phyloP scores from a whole-genome alignment of 2,113 vertebrate species.

The Formicarius rufipectus region DNA sequence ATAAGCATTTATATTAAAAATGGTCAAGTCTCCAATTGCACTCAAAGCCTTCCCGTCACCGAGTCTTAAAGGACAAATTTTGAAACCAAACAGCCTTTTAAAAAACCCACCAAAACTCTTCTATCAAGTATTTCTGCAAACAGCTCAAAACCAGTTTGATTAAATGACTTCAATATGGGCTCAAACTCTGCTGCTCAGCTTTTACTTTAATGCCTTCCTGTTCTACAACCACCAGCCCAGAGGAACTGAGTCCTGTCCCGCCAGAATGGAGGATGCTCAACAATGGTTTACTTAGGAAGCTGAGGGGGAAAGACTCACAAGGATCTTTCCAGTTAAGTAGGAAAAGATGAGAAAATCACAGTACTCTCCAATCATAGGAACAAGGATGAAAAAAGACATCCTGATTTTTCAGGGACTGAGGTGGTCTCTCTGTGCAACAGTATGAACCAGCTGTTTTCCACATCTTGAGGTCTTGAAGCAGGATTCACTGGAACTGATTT shows the following conservation, averaged over 20 bases:
- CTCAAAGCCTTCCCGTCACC: not conserved
- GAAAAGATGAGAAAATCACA: not conserved
- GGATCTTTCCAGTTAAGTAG: not conserved
- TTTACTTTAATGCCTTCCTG: not conserved
- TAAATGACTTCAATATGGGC: not conserved
- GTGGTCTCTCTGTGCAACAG: not conserved
- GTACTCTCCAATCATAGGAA: not conserved
- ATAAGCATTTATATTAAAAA: constrained; percentile 28
- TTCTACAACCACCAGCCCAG: not conserved
- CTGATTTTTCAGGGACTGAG: not conserved
- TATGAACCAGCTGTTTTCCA: not conserved
- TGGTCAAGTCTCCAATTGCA: not conserved
- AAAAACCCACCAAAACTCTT: not conserved
- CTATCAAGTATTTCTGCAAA: not conserved
- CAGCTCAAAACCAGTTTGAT: not conserved
- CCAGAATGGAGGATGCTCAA: not conserved
- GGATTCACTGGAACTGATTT: not conserved
- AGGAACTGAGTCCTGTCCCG: not conserved
- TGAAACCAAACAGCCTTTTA: not conserved
- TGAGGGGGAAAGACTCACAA: not conserved
- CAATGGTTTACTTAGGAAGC: not conserved
- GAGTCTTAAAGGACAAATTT: not conserved
- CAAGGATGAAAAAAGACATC: not conserved
- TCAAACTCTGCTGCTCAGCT: not conserved
- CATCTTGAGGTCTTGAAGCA: not conserved